Evolutionary conservation across 1,140 invertebrate species (phyloP), one percentile per base, ranked within the genome.

Genomic region (Drosophila teissieri): DNA sequence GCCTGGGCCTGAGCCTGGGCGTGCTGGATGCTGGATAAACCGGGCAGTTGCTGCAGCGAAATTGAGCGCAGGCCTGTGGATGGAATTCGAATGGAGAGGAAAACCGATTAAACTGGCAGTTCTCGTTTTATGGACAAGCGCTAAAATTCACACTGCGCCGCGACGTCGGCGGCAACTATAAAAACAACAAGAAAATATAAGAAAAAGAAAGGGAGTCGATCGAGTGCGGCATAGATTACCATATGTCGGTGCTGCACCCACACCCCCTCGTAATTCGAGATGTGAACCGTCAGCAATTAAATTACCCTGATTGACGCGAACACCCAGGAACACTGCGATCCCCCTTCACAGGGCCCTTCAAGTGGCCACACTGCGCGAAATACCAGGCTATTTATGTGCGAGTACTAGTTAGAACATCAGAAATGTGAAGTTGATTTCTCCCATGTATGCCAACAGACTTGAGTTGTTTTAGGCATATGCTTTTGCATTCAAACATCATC

Each of bases 251-350:
- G 12, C 45, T 31, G 24, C 4, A 10, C 19, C 19, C 19, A 19
- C 40, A n/a, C n/a, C 6, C 37, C 4, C 6, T 2, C 60, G 83
- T 88, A 88, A 88, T 77, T 36, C 40, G 80, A 88, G 56, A 54
- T 62, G 45, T 62, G 61, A 76, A 57, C 46, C 60, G 73, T 73
- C 79, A 62, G 78, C 69, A 64, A 78, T 78, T 80, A 63, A 53
- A 57, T 62, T 54, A 48, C 67, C 61, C 76, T 91, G 90, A 91
- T 91, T 91, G 90, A 91, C 90, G 58, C 67, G 90, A 88, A 89
- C 90, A 90, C 90, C 90, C 90, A 86, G 39, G 62, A 58, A 45
- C 46, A 58, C 37, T 15, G 37, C 19, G 56, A 60, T 36, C 56
- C 15, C 11, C 60, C 14, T 42, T 36, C 36, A 5, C 48, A 61